phyloP scores from a whole-genome alignment of 2,113 vertebrate genomes.

The Engraulis encrasicolus region DNA sequence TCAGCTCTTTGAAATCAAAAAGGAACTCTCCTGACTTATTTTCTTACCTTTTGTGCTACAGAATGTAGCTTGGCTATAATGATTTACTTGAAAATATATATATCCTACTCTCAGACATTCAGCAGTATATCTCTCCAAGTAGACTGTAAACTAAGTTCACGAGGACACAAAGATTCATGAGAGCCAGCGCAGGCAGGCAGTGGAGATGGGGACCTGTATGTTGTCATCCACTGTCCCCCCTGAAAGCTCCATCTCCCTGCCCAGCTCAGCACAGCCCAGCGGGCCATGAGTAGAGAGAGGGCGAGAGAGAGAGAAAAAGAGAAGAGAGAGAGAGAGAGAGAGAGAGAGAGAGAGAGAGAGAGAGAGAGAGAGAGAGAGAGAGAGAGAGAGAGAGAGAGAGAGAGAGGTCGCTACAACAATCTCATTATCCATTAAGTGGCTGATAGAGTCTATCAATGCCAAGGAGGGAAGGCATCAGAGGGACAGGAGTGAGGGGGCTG shows the following conservation, averaged over 20 bases:
- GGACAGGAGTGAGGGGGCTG: constrained; percentile 47
- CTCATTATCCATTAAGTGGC: constrained; percentile 56
- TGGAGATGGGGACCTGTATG: no score
- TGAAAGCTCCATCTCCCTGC: not conserved
- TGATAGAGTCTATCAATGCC: constrained; percentile 57
- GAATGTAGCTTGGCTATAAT: not conserved
- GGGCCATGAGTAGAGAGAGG: not conserved
- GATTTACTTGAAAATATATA: no score
- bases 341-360: constrained; percentile 17
- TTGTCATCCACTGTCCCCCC: not conserved
- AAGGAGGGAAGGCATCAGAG: constrained; percentile 43
- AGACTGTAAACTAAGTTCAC: no score
- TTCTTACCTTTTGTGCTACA: not conserved
- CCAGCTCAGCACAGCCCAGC: no score
- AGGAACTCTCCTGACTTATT: not conserved
- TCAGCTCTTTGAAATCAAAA: not conserved
- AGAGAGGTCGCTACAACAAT: constrained; percentile 38
- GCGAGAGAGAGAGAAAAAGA: not conserved
- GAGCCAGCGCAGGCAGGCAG: not conserved
- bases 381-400: constrained; percentile 15
- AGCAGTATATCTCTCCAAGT: no score
- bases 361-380: not conserved
- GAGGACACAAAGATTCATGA: not conserved
- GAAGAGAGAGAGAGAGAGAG: constrained; percentile 9
- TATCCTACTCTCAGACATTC: no score